A percentile compares a stretch with the other conserved stretches of the same genome.
phyloP scores from a whole-genome alignment of 2,888 invertebrate species.

The Xylocampa areola region DNA sequence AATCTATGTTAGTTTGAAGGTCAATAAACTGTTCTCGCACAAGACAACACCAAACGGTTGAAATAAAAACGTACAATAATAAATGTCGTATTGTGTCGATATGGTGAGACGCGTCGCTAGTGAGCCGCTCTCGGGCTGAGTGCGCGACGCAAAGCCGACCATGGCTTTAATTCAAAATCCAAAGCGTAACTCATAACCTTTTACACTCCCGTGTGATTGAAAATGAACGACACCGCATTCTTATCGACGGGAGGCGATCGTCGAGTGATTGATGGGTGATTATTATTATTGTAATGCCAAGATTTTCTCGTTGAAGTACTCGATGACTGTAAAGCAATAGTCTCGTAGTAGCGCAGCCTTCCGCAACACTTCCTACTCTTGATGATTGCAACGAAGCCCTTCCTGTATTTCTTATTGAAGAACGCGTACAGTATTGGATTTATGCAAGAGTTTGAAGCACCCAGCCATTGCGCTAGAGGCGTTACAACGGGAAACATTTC shows the following conservation, averaged over 20 bases:
- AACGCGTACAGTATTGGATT: conserved; percentile 98
- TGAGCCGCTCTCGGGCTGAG: conserved; percentile 52
- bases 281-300: conserved; percentile 94
- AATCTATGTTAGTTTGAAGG: conserved; percentile 56
- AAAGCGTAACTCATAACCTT: conserved; percentile 27
- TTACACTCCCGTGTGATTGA: conserved; percentile 94
- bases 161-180: conserved; percentile 68
- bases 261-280: conserved; percentile 90
- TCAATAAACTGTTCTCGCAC: conserved; percentile 69
- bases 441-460: conserved; percentile 98
- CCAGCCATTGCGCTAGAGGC: conserved; percentile 97
- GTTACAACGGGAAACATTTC: conserved; percentile 94
- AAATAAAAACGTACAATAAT: conserved; percentile 74
- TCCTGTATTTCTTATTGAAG: conserved; percentile 97
- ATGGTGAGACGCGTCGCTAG: conserved; percentile 72
- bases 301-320: conserved; percentile 96
- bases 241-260: conserved; percentile 87
- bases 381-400: conserved; percentile 96
- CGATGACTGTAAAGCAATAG: conserved; percentile 95
- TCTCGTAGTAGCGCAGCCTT: conserved; percentile 95
- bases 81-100: conserved; percentile 77
- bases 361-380: conserved; percentile 96
- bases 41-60: conserved; percentile 82
- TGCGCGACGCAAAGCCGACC: conserved; percentile 61
- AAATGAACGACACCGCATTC: conserved; percentile 89